Conservation (phyloP, 2,113 vertebrate genomes). For the Halcyon malimbica region DNA sequence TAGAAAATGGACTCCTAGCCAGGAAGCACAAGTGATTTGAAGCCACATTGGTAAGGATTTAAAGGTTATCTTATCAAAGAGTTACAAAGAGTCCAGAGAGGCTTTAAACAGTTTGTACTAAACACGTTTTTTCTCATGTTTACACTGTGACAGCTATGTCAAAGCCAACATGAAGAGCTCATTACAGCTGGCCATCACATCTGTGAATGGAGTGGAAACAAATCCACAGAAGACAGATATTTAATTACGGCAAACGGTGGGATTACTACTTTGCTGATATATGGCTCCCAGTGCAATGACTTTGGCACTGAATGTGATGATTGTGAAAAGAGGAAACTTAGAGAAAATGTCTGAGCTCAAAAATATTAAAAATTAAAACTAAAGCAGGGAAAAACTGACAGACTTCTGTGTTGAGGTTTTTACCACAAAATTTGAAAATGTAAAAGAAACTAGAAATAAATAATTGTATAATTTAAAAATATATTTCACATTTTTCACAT, state of each 20-base stretch:
- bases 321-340: neutral
- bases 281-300: neutral
- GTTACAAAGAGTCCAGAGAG: neutral
- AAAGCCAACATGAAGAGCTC: neutral
- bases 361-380: neutral
- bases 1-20: neutral
- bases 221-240: neutral
- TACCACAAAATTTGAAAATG: neutral
- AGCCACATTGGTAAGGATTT: neutral
- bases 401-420: neutral
- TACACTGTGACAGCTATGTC: neutral
- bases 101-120: neutral
- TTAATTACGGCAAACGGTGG: conserved; percentile 27
- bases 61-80: neutral
- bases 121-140: neutral
- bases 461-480: neutral
- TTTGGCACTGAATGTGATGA: neutral
- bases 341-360: neutral
- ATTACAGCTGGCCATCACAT: conserved; percentile 16
- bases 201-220: conserved; percentile 23
- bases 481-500: neutral
- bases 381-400: neutral
- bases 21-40: neutral
- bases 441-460: neutral
- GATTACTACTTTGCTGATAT: neutral